Evolutionary conservation across 2,888 invertebrate species (phyloP).

Genomic region (Microplitis deprimator): DNA sequence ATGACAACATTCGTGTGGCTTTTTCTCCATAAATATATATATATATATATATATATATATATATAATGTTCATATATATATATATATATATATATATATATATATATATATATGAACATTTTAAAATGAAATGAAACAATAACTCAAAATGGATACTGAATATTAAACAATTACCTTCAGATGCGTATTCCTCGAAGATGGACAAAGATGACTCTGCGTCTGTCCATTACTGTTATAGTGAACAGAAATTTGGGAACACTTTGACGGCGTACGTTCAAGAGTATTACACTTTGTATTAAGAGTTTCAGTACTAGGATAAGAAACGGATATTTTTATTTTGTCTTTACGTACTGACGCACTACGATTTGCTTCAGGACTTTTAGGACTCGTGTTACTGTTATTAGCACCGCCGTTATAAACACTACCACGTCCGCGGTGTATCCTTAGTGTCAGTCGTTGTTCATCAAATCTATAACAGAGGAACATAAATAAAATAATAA

Average conservation of each 20-base stretch:
- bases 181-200: constrained; percentile 62
- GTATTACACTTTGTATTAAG: constrained; percentile 68
- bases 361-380: constrained; percentile 62
- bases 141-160: constrained; percentile 2
- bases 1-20: background rate
- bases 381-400: constrained; percentile 63
- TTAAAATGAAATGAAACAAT: background rate
- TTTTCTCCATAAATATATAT: background rate
- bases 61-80: background rate
- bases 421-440: constrained; percentile 88
- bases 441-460: constrained; percentile 90
- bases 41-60: too few relatives aligned
- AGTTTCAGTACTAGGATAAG: constrained; percentile 84
- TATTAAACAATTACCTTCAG: constrained; percentile 60
- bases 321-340: constrained; percentile 88
- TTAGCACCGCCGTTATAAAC: constrained; percentile 67
- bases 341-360: constrained; percentile 76
- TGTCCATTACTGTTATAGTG: constrained; percentile 67
- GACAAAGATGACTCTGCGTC: constrained; percentile 66
- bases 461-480: constrained; percentile 84
- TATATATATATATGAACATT: background rate
- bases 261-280: constrained; percentile 66
- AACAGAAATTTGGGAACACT: constrained; percentile 65
- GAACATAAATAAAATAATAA: background rate
- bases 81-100: too few relatives aligned